Conservation (phyloP, 2,113 vertebrate genomes). For the Perognathus longimembris region DNA sequence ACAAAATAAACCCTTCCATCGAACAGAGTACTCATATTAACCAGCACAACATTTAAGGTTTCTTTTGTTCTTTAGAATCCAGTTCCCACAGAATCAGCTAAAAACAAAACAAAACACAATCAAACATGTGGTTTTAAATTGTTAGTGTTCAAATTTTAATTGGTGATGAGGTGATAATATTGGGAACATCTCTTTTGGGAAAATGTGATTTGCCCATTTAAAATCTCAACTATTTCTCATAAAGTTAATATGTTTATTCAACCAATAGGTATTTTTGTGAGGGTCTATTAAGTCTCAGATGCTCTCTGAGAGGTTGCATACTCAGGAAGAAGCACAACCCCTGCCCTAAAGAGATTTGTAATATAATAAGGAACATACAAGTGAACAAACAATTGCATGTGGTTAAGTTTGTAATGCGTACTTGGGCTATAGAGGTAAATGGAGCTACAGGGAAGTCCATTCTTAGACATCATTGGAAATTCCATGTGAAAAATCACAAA, state of each 20-base stretch:
- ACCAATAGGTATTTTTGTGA: neutral
- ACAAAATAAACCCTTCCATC: neutral
- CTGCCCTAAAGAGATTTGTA: neutral
- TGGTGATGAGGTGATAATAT: too few species aligned
- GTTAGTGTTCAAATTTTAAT: too few species aligned
- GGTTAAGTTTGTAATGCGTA: neutral
- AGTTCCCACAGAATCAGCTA: slow-evolving; percentile 28
- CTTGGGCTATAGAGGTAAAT: neutral
- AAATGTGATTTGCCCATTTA: too few species aligned
- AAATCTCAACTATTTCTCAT: neutral
- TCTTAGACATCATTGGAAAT: neutral
- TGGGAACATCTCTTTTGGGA: too few species aligned
- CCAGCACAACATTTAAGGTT: slow-evolving; percentile 1
- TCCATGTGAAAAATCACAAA: slow-evolving; percentile 12
- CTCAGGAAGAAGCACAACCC: neutral
- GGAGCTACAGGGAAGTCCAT: neutral
- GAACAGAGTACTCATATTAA: neutral
- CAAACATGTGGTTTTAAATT: too few species aligned
- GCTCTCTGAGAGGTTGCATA: neutral
- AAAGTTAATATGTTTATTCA: neutral
- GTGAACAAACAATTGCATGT: neutral
- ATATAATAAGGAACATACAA: neutral
- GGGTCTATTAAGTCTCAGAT: neutral
- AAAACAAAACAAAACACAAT: slow-evolving; percentile 39
- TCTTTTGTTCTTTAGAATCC: slow-evolving; percentile 44